Evolutionary conservation across 2,888 invertebrate genomes (phyloP).

Genomic region (Graphium colonna): DNA sequence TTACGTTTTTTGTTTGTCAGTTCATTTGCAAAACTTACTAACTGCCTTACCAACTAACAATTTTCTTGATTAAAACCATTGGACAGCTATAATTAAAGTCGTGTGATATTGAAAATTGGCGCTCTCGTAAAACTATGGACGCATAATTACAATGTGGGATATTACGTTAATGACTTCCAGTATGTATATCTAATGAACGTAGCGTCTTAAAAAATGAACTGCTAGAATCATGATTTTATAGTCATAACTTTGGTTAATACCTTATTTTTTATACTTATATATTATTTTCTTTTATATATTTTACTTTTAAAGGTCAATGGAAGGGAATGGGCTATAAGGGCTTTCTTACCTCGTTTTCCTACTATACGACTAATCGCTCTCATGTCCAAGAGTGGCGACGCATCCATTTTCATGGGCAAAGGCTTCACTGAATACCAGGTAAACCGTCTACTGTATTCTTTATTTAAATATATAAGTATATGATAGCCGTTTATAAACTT

Average conservation of each 20-base stretch:
- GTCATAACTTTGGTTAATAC: not conserved
- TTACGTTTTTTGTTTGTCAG: not conserved
- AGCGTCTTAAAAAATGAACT: conserved; percentile 1
- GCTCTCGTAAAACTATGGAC: not conserved
- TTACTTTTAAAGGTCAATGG: not conserved
- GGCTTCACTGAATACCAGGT: no score
- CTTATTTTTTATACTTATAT: not conserved
- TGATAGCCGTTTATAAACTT: no score
- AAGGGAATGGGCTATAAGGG: no score
- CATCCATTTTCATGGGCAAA: no score
- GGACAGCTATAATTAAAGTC: conserved; percentile 14
- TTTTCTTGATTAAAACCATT: conserved; percentile 14
- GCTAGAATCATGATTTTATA: not conserved
- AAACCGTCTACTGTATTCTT: no score
- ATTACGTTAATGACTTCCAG: conserved; percentile 8
- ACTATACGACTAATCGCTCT: no score
- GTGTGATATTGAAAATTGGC: conserved; percentile 12
- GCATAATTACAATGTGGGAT: conserved; percentile 10
- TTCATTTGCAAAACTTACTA: not conserved
- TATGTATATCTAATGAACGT: no score
- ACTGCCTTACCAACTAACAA: not conserved
- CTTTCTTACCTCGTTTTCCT: no score
- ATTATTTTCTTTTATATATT: not conserved
- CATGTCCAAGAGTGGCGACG: no score
- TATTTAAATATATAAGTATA: no score